Evolutionary conservation across 2,113 vertebrate genomes (phyloP).

Genomic region (Sander vitreus): DNA sequence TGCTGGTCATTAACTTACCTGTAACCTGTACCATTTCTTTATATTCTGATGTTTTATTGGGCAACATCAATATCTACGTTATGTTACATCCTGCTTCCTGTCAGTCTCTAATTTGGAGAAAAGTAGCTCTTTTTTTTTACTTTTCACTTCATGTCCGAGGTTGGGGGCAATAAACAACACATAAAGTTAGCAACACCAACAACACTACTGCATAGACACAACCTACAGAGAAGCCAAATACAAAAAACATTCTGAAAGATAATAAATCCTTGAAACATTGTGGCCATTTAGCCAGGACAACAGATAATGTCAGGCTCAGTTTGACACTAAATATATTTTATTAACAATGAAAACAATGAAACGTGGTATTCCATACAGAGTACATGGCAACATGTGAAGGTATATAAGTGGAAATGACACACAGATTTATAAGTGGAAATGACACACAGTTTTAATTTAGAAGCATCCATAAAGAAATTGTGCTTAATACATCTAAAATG

Average conservation of each 20-base stretch:
- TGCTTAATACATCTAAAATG: conserved; percentile 18
- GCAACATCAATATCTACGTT: not conserved
- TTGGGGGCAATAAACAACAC: not conserved
- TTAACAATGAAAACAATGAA: not conserved
- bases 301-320: not conserved
- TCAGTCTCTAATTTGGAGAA: not conserved
- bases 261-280: not conserved
- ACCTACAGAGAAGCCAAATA: not conserved
- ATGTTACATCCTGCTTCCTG: not conserved
- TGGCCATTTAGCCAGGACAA: not conserved
- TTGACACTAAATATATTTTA: not conserved
- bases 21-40: not conserved
- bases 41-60: not conserved
- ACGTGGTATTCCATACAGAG: not conserved
- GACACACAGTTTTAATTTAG: conserved; percentile 5
- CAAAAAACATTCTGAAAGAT: not conserved
- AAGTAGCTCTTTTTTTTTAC: not conserved
- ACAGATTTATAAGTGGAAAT: not conserved
- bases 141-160: not conserved
- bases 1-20: not conserved
- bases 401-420: conserved; percentile 1
- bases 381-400: not conserved
- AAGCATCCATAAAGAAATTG: not conserved
- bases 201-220: not conserved
- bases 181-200: not conserved